A percentile compares a stretch with the other conserved stretches of the same genome.
Conservation (phyloP, 2,888 invertebrate species). For the Cepaea hortensis region DNA sequence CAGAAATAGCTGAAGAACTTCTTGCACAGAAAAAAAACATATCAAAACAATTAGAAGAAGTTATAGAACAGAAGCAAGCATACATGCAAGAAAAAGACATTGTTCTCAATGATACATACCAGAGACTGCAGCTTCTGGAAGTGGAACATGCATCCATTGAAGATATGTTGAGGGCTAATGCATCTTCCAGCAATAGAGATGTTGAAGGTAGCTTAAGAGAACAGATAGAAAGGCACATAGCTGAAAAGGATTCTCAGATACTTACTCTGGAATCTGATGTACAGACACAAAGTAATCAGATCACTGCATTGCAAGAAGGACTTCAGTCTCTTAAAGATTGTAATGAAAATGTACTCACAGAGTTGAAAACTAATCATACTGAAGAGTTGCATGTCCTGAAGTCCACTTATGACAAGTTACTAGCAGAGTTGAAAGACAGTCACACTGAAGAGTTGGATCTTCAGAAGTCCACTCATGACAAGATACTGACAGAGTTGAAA, state of each 20-base stretch:
- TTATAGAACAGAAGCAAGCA: conserved; percentile 55
- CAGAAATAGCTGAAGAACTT: conserved; percentile 28
- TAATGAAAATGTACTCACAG: neutral
- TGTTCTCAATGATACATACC: conserved; percentile 33
- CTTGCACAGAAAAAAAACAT: conserved; percentile 10
- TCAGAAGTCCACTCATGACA: neutral
- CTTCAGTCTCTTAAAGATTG: conserved; percentile 28
- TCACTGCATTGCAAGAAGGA: conserved; percentile 53
- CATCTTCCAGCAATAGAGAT: conserved; percentile 59
- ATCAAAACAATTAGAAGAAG: conserved; percentile 18
- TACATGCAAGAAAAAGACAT: conserved; percentile 58
- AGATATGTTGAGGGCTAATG: conserved; percentile 66
- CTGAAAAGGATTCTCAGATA: conserved; percentile 55
- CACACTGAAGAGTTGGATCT: neutral
- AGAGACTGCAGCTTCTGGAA: conserved; percentile 44
- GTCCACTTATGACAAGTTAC: conserved; percentile 34
- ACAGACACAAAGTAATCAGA: conserved; percentile 49
- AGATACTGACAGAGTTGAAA: conserved; percentile 13
- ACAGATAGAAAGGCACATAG: conserved; percentile 49
- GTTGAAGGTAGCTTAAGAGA: conserved; percentile 55
- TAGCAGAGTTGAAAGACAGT: too few species aligned
- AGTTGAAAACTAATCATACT: conserved; percentile 10
- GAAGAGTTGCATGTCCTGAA: conserved; percentile 46
- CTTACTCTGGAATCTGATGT: conserved; percentile 48
- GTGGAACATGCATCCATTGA: conserved; percentile 58